A percentile compares a stretch with the other conserved stretches of the same genome.
These are phyloP conservation scores for Parochlus steinenii DNA, from an alignment of 2,888 invertebrate species.

Conservation along the genomic window DNA sequence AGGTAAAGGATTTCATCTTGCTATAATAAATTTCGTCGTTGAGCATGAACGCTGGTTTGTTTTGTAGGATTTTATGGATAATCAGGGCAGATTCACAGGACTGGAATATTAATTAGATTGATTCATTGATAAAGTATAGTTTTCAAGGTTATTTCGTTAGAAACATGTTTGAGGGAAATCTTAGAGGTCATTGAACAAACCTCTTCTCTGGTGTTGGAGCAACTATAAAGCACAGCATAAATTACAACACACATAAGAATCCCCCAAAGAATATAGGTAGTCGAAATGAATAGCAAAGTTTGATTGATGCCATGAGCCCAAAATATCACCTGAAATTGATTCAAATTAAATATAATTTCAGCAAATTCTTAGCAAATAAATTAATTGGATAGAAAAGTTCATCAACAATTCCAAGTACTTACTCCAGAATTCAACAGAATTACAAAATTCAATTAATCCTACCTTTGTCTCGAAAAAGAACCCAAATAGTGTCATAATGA, in stretches of 20 bases:
- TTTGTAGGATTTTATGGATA: slow-evolving; percentile 30
- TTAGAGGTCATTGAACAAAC: too few species aligned
- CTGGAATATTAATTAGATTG: slow-evolving; percentile 24
- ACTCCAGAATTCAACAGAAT: too few species aligned
- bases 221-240: slow-evolving; percentile 21
- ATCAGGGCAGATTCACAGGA: slow-evolving; percentile 28
- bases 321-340: slow-evolving; percentile 17
- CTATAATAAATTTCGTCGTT: slow-evolving; percentile 29
- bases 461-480: slow-evolving; percentile 29
- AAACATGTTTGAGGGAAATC: too few species aligned
- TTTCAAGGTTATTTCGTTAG: too few species aligned
- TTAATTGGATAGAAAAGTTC: background rate
- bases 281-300: slow-evolving; percentile 22
- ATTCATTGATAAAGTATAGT: too few species aligned
- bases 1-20: slow-evolving; percentile 30
- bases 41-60: slow-evolving; percentile 29
- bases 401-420: too few species aligned
- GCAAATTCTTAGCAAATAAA: background rate
- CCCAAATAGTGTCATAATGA: slow-evolving; percentile 26
- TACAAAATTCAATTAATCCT: too few species aligned
- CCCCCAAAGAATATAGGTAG: slow-evolving; percentile 26
- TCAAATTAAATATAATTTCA: background rate
- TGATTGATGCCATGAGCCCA: slow-evolving; percentile 22
- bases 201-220: too few species aligned
- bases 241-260: slow-evolving; percentile 19